Evolutionary conservation across 2,113 vertebrate species (phyloP).

Genomic region (Bujurquina vittata): DNA sequence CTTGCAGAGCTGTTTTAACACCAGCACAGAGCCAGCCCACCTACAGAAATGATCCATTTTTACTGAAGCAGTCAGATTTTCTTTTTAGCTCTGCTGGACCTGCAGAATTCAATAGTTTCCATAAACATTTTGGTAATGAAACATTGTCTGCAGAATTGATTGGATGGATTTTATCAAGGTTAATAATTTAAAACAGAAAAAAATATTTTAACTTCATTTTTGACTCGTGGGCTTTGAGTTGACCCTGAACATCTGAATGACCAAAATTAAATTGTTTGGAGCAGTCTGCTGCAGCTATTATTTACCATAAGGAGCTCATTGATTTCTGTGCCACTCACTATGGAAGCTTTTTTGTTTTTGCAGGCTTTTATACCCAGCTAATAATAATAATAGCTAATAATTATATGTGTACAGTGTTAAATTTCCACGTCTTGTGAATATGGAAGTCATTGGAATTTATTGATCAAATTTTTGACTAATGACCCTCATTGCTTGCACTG

Average conservation of each 20-base stretch:
- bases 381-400: not conserved
- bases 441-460: not conserved
- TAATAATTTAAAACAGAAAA: not conserved
- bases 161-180: not conserved
- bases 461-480: not conserved
- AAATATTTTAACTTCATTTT: not conserved
- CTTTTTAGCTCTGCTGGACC: not conserved
- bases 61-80: not conserved
- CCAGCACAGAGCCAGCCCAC: not conserved
- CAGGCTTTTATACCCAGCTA: not conserved
- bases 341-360: not conserved
- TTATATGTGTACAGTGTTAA: not conserved
- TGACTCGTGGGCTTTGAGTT: not conserved
- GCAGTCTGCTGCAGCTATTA: not conserved
- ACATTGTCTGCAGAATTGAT: not conserved
- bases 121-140: not conserved
- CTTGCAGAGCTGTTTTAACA: not conserved
- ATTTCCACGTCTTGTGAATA: not conserved
- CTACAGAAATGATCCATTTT: not conserved
- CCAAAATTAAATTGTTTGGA: rapidly evolving
- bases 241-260: not conserved
- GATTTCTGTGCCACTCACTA: not conserved
- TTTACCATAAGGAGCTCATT: not conserved
- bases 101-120: not conserved
- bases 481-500: not conserved